Base-by-base conservation (phyloP, 92 coral and sea anemone genomes). In the Zoanthus sansibaricus region DNA sequence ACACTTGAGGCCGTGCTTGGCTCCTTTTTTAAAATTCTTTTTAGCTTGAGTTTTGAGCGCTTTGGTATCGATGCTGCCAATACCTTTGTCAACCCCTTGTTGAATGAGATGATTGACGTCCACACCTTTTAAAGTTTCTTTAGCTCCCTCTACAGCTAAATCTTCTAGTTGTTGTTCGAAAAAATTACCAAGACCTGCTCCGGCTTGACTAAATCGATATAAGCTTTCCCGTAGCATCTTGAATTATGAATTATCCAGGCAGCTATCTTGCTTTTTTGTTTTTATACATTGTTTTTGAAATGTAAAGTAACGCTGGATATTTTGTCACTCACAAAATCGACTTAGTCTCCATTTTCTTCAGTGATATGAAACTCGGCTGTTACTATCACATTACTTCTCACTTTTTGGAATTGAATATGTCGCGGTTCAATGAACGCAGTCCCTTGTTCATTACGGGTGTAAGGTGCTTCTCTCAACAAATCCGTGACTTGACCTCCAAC, bases 51-150 rank as follows among this genome's bases (percentile, higher is more conserved):
- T 7, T 16, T 47, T 13, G 10, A 75, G 25, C 0, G 59, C 42
- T 0, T 75, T 11, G 9, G 6, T 75, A 6, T 75, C 78, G 58
- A 75, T 30, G 21, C 5, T 14, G 30, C 25, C 25, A 25, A 25
- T 25, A 4, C 78, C 78, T 47, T 75, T 10, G 17, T 75, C 78
- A 1, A 75, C 2, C 16, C 78, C 78, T 45, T 75, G 78, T 2
- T 32, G 78, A 2, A 75, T 46, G 4, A 75, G 16, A 11, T 58
- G 78, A 18, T 75, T 75, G 78, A 75, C 78, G 13, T 75, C 78
- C 0, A 75, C 1, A 0, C 78, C 78, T 75, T 20, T 75, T 54
- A 75, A 75, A 7, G 1, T 4, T 75, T 75, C 78, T 47, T 47
- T 49, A 58, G 31, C 58, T 1, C 78, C 78, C 12, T 9, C 78